phyloP scores from a whole-genome alignment of 1,140 invertebrate species.

The Hirudo medicinalis region DNA sequence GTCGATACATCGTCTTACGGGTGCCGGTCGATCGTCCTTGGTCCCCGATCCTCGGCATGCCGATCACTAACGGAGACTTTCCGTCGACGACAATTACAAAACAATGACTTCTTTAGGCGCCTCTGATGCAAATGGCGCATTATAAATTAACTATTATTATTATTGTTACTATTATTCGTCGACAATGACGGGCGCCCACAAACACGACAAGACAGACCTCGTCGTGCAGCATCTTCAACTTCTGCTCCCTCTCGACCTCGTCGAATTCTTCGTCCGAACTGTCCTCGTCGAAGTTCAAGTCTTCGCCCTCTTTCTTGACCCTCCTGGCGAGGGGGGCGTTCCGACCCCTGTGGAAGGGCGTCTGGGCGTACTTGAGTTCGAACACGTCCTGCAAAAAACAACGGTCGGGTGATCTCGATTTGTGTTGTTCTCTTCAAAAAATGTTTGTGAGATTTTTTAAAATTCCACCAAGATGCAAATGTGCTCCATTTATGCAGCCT shows the following conservation, averaged over 20 bases:
- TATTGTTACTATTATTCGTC: too few relatives aligned
- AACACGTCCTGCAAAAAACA: constrained; percentile 60
- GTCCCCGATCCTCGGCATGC: too few relatives aligned
- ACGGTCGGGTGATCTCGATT: too few relatives aligned
- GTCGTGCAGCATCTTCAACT: constrained; percentile 74
- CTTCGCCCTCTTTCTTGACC: neutral
- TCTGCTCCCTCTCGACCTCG: constrained; percentile 53
- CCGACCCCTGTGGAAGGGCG: constrained; percentile 66
- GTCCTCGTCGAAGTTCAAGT: neutral
- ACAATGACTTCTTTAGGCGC: too few relatives aligned
- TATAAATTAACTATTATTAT: too few relatives aligned
- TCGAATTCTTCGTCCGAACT: constrained; percentile 13
- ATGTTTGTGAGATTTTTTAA: too few relatives aligned
- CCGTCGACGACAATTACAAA: too few relatives aligned
- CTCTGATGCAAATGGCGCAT: too few relatives aligned
- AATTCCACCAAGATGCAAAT: too few relatives aligned
- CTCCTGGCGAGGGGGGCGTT: neutral
- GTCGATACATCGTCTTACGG: neutral
- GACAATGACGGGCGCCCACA: neutral
- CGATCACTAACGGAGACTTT: too few relatives aligned
- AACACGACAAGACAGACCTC: constrained; percentile 53
- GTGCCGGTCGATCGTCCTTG: neutral
- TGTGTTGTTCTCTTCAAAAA: too few relatives aligned
- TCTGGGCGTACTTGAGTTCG: constrained; percentile 87
- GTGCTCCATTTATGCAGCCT: too few relatives aligned